Evolutionary conservation across 2,113 vertebrate genomes (phyloP).

Genomic region (Cochlearius cochlearius): DNA sequence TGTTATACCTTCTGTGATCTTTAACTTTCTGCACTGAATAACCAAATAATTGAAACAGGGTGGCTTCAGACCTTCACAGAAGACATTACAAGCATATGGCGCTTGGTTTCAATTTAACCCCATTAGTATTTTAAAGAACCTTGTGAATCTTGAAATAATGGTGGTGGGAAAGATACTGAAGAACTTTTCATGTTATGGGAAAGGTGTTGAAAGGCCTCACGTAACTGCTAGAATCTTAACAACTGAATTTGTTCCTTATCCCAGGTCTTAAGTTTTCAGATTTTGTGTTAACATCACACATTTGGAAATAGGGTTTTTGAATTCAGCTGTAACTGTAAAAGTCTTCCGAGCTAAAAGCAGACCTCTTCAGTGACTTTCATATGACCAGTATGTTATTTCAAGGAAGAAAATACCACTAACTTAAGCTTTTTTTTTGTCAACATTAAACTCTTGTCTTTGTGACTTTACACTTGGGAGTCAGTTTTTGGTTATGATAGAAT

Average conservation of each 20-base stretch:
- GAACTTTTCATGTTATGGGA: not conserved
- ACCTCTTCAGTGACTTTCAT: conserved; percentile 51
- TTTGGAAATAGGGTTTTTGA: not conserved
- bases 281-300: conserved; percentile 3
- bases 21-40: conserved; percentile 82
- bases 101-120: conserved; percentile 27
- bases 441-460: conserved; percentile 62
- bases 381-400: conserved; percentile 47
- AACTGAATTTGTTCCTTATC: conserved; percentile 31
- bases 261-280: not conserved
- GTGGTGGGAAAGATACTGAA: conserved; percentile 50
- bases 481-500: conserved; percentile 7
- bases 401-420: conserved; percentile 60
- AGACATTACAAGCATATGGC: conserved; percentile 49
- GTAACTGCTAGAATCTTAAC: not conserved
- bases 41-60: conserved; percentile 78
- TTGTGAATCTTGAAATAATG: conserved; percentile 9
- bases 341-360: conserved; percentile 56
- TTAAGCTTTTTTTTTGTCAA: conserved; percentile 26
- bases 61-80: conserved; percentile 67
- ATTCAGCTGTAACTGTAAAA: conserved; percentile 52
- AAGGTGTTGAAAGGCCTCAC: not conserved
- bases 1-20: conserved; percentile 78
- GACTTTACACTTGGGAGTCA: conserved; percentile 43
- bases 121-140: conserved; percentile 34